phyloP scores from a whole-genome alignment of 2,797 vertebrate genomes.

The Molossus alvarezi region DNA sequence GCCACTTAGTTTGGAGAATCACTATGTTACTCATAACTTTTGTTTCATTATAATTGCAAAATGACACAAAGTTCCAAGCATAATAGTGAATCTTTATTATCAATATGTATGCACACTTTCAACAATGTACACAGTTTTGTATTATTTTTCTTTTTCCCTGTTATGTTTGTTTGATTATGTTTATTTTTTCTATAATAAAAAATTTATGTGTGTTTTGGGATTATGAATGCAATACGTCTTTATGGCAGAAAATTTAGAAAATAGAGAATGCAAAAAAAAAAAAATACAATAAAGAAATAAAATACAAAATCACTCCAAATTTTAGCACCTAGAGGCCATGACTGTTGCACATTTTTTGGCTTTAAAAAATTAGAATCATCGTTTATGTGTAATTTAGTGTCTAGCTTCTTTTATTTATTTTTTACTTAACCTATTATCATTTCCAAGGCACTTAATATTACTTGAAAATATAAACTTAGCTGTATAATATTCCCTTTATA shows the following conservation, averaged over 20 bases:
- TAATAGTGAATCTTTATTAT: background rate
- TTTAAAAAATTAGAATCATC: background rate
- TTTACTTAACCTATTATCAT: background rate
- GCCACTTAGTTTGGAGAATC: background rate
- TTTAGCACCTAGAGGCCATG: background rate
- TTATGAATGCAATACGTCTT: background rate
- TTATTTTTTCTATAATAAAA: too few relatives aligned
- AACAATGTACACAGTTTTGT: background rate
- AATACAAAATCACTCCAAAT: constrained; percentile 26
- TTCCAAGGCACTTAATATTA: constrained; percentile 19
- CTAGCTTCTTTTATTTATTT: constrained; percentile 33
- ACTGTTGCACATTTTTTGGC: background rate
- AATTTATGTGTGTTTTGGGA: background rate
- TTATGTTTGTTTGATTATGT: background rate
- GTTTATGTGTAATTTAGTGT: background rate
- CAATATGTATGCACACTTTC: background rate
- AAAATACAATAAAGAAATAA: background rate
- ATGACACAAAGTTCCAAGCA: background rate
- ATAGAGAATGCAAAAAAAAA: background rate
- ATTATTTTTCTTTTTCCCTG: background rate
- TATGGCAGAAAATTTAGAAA: background rate
- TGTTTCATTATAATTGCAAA: background rate
- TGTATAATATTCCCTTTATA: background rate
- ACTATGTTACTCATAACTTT: background rate
- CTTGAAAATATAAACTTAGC: background rate